A percentile compares a stretch with the other conserved stretches of the same genome.
phyloP scores from a whole-genome alignment of 2,888 invertebrate genomes.

The Caenorhabditis sp. region DNA sequence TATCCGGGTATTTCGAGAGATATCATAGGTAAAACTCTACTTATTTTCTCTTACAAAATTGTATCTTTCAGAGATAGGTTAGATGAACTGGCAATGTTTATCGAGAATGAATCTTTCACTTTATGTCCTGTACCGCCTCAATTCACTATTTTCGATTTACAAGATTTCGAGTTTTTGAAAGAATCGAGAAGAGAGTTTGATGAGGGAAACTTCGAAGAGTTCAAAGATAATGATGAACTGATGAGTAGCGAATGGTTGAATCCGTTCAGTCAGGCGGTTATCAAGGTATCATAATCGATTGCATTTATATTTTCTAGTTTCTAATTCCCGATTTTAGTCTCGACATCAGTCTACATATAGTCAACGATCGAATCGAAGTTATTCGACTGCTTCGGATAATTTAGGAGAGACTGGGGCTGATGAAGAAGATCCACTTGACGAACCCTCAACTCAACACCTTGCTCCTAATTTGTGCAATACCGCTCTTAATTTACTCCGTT shows the following conservation, averaged over 20 bases:
- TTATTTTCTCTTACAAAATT: not conserved
- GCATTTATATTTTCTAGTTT: too few species aligned
- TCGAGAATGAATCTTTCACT: slow-evolving; percentile 68
- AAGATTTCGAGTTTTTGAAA: slow-evolving; percentile 47
- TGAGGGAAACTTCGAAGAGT: slow-evolving; percentile 1
- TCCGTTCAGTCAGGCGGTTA: slow-evolving; percentile 31
- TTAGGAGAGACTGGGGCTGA: slow-evolving; percentile 21
- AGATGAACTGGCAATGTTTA: slow-evolving; percentile 66
- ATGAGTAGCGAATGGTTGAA: slow-evolving; percentile 30
- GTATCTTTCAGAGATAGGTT: slow-evolving; percentile 50
- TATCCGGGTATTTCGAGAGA: slow-evolving; percentile 37
- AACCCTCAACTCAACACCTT: slow-evolving; percentile 16
- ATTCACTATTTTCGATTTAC: slow-evolving; percentile 68
- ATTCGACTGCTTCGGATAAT: slow-evolving; percentile 3
- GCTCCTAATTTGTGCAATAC: slow-evolving; percentile 69
- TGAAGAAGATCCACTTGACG: slow-evolving; percentile 1
- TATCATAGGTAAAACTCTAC: slow-evolving; percentile 13
- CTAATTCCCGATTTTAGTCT: slow-evolving; percentile 3
- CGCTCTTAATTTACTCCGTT: slow-evolving; percentile 63
- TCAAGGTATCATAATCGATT: slow-evolving; percentile 2
- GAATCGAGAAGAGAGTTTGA: slow-evolving; percentile 14
- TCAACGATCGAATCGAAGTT: slow-evolving; percentile 13
- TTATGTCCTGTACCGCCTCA: slow-evolving; percentile 65
- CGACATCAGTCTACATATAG: slow-evolving; percentile 21
- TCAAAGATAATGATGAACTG: slow-evolving; percentile 1